Evolutionary conservation across 2,797 vertebrate genomes (phyloP).

Genomic region (Xiphophorus birchmanni): DNA sequence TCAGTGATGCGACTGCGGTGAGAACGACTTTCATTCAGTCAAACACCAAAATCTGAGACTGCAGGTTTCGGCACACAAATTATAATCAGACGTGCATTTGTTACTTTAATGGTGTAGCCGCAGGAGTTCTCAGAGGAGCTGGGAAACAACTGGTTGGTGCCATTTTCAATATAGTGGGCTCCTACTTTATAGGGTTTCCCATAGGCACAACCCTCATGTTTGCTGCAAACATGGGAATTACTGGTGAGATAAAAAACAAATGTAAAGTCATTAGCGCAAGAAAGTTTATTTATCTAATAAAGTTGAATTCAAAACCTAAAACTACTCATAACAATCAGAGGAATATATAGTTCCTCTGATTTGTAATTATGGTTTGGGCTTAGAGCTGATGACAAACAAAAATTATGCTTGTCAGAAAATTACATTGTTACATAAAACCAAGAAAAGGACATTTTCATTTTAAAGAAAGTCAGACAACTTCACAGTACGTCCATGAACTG

Average conservation of each 20-base stretch:
- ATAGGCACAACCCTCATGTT: constrained; percentile 90
- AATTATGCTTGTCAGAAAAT: background rate
- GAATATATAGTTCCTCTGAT: background rate
- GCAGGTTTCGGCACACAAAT: background rate
- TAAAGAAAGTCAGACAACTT: background rate
- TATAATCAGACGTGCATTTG: background rate
- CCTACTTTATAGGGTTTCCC: constrained; percentile 88
- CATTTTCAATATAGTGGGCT: constrained; percentile 81
- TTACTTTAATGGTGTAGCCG: constrained; percentile 75
- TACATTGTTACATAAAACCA: background rate
- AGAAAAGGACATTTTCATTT: background rate
- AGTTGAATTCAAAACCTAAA: background rate
- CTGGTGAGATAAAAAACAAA: constrained; percentile 77
- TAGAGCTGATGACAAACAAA: background rate
- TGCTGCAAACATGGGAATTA: constrained; percentile 82
- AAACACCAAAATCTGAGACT: background rate
- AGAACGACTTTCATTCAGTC: constrained; percentile 44
- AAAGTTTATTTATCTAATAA: too few species aligned
- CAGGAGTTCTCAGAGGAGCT: constrained; percentile 87
- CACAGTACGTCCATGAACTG: background rate
- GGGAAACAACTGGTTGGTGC: constrained; percentile 88
- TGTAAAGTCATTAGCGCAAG: constrained; percentile 52
- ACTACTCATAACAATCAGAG: background rate
- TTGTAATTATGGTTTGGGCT: background rate
- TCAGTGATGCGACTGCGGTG: constrained; percentile 83